A percentile compares a stretch with the other conserved stretches of the same genome.
These are phyloP conservation scores for Sogatella furcifera DNA, from an alignment of 1,140 invertebrate species.

Conservation along the genomic window DNA sequence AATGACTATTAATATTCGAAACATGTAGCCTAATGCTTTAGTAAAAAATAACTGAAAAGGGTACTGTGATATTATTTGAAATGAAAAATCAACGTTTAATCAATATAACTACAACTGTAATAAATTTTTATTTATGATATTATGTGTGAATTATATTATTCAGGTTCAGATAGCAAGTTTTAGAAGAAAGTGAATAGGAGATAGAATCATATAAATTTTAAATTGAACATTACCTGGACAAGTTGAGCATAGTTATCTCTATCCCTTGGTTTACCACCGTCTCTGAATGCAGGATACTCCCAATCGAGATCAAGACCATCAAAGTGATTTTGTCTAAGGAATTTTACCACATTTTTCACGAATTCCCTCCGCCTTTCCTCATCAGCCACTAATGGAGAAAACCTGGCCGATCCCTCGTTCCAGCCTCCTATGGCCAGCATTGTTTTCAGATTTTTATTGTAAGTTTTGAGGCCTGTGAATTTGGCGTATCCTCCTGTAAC, in stretches of 20 bases:
- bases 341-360: constrained; percentile 76
- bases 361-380: constrained; percentile 63
- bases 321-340: constrained; percentile 83
- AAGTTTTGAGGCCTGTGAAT: constrained; percentile 84
- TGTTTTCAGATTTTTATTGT: constrained; percentile 87
- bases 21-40: too few relatives aligned
- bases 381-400: constrained; percentile 77
- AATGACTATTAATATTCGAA: too few relatives aligned
- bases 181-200: too few relatives aligned
- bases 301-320: constrained; percentile 94
- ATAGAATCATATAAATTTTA: too few relatives aligned
- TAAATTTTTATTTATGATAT: too few relatives aligned
- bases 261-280: constrained; percentile 84
- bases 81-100: too few relatives aligned
- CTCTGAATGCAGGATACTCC: constrained; percentile 88
- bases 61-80: too few relatives aligned
- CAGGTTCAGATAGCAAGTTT: too few relatives aligned
- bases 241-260: constrained; percentile 81
- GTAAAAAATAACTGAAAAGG: too few relatives aligned
- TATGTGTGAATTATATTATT: too few relatives aligned
- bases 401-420: constrained; percentile 86
- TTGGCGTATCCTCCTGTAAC: constrained; percentile 85
- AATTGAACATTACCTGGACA: constrained; percentile 49
- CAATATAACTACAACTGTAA: too few relatives aligned
- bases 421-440: constrained; percentile 91